Conservation (phyloP, 2,888 invertebrate species). For the Synergus laeviventris region DNA sequence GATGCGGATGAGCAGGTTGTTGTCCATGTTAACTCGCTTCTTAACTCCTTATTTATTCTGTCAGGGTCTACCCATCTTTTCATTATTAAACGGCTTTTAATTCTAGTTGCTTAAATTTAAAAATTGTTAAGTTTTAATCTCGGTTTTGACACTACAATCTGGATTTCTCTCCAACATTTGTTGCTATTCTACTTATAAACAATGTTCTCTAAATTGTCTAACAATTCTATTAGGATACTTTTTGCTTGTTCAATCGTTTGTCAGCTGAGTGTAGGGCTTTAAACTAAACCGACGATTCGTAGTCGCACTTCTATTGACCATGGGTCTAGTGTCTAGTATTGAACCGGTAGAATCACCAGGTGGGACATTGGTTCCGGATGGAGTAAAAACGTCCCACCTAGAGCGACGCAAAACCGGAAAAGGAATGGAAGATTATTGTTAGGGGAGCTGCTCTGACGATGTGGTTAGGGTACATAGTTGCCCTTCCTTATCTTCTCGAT, state of each 20-base stretch:
- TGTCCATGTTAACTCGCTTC: conserved; percentile 9
- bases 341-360: conserved; percentile 27
- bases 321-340: conserved; percentile 11
- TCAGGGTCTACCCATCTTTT: conserved; percentile 2
- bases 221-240: not conserved
- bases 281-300: not conserved
- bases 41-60: conserved; percentile 19
- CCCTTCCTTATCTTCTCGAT: conserved; percentile 33
- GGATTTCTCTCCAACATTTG: not conserved
- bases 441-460: conserved; percentile 25
- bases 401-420: conserved; percentile 14
- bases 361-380: conserved; percentile 18
- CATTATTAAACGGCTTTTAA: not conserved
- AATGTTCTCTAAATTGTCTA: not conserved
- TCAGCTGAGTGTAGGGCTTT: not conserved
- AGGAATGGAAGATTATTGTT: conserved; percentile 24
- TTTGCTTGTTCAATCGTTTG: not conserved
- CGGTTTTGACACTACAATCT: not conserved
- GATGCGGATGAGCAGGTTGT: conserved; percentile 34
- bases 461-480: conserved; percentile 21
- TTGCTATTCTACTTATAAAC: not conserved
- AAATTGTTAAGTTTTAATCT: not conserved
- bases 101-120: not conserved
- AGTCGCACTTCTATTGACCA: not conserved
- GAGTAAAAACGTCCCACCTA: conserved; percentile 14